phyloP scores from a whole-genome alignment of 1,140 invertebrate genomes.

The Oryzaephilus surinamensis region DNA sequence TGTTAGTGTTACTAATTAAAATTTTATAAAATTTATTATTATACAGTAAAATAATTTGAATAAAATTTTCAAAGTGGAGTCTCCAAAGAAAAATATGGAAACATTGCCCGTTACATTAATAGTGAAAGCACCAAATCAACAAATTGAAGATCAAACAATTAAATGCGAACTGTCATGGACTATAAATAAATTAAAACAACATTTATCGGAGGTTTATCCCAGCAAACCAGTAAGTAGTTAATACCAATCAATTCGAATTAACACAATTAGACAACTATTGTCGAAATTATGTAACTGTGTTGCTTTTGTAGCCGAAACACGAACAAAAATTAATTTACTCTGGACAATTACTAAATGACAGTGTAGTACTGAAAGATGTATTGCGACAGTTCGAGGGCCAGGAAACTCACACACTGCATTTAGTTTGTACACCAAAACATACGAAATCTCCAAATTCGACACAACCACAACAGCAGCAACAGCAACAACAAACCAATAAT shows the following conservation, averaged over 20 bases:
- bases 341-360: conserved; percentile 72
- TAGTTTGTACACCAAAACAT: conserved; percentile 55
- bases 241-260: neutral
- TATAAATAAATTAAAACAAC: conserved; percentile 70
- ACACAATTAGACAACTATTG: neutral
- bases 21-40: neutral
- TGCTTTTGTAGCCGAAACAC: conserved; percentile 52
- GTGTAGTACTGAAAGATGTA: conserved; percentile 66
- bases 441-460: conserved; percentile 12
- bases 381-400: conserved; percentile 62
- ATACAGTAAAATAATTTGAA: conserved; percentile 1
- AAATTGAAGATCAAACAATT: conserved; percentile 76
- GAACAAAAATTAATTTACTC: conserved; percentile 87
- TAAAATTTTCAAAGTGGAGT: conserved; percentile 14
- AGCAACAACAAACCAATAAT: conserved; percentile 1
- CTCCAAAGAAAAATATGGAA: conserved; percentile 33
- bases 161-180: conserved; percentile 75
- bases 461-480: conserved; percentile 1
- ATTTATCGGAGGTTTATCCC: conserved; percentile 75
- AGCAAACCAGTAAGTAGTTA: conserved; percentile 71
- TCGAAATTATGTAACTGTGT: neutral
- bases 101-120: conserved; percentile 55
- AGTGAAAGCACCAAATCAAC: conserved; percentile 81
- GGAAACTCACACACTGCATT: conserved; percentile 66
- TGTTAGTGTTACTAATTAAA: neutral